phyloP scores from a whole-genome alignment of 1,140 invertebrate species.

The Nebria ingens region DNA sequence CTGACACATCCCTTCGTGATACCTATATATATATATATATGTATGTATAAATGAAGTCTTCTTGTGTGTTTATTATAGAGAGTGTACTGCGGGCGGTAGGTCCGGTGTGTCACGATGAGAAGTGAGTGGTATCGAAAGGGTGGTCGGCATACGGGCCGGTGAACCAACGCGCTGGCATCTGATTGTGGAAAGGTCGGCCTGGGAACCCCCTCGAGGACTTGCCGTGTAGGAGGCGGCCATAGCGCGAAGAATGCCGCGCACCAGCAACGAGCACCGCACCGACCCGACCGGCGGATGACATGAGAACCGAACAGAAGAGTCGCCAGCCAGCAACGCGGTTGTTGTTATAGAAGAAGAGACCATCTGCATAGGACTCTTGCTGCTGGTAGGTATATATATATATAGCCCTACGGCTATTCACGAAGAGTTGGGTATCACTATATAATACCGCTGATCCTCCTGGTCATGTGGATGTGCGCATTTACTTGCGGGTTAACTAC shows the following conservation, averaged over 20 bases:
- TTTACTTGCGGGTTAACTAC: neutral
- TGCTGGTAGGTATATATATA: neutral
- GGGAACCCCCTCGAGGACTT: neutral
- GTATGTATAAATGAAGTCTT: neutral
- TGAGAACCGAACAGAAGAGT: neutral
- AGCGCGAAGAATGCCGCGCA: neutral
- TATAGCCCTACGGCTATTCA: neutral
- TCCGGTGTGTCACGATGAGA: neutral
- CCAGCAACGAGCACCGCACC: no score
- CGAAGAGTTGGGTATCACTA: neutral
- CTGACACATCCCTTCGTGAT: neutral
- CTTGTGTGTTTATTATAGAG: neutral
- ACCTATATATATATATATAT: neutral
- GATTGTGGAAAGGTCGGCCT: neutral
- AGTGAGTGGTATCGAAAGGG: neutral
- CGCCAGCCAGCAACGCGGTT: no score
- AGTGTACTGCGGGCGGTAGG: neutral
- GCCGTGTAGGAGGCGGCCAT: neutral
- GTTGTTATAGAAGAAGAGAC: no score
- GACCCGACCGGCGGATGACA: no score
- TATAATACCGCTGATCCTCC: neutral
- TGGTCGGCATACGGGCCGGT: neutral
- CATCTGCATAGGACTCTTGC: neutral
- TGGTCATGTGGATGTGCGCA: neutral
- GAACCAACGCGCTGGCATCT: neutral